Base-by-base conservation (phyloP, 2,888 invertebrate genomes). In the Aproaerema taeniolella region DNA sequence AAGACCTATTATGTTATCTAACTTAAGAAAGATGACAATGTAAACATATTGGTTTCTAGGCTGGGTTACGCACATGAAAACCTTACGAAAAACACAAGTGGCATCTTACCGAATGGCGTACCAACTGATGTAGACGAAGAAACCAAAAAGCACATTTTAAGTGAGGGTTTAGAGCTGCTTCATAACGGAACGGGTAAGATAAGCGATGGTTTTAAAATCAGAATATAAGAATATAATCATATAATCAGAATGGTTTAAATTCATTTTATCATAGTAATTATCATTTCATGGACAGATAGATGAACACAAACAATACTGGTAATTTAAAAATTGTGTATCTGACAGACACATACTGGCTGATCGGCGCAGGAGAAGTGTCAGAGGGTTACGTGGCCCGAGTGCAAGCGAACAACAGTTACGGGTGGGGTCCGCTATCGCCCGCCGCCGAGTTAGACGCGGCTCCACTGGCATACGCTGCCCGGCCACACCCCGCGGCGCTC, bases 391-490 rank as follows among this genome's bases (percentile, higher is more conserved):
- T 88, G 13, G 89, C 90, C 42, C 89, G 93, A 7, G 95, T 95
- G 33, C 90, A 92, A 45, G 95, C 96, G 0, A 83, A 88, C 41
- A 97, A 97, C 73, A 80, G 87, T 2, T 91, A 93, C 69, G 97
- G 97, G 13, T 95, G 94, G 91, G 94, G 96, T 43, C 88, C 90
- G 10, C 91, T 91, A 68, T 96, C 95, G 48, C 78, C 88, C 49
- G 78, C 88, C 35, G 94, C 93, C 50, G 87, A 88, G 17, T 85
- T 80, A 36, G 57, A 56, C 44, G 66, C 68, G 8, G 58, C 67
- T 5, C 63, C 66, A 40, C 55, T 52, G 9, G 61, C 61, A 10
- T 53, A 53, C 3, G 45, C 57, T 4, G 86, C 85, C 51, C 88
- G 82, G 48, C 85, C 81, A 36, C 76, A 85, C 39, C 71, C 88